Evolutionary conservation across 2,797 vertebrate genomes (phyloP).

Genomic region (Anguilla megastoma): DNA sequence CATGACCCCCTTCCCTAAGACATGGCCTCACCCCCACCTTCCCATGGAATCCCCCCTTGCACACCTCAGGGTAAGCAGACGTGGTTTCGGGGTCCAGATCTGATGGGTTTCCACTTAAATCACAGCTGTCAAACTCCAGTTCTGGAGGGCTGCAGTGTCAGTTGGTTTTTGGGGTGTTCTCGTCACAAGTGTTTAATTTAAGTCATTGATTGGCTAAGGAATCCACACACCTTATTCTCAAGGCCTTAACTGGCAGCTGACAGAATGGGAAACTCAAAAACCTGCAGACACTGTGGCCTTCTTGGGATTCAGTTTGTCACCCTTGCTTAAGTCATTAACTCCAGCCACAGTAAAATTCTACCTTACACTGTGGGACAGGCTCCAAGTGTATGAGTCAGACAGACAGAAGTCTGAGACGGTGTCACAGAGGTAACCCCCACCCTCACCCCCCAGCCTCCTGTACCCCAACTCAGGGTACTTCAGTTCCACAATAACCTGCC

Average conservation of each 20-base stretch:
- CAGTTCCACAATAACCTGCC: neutral
- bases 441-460: slow-evolving; percentile 13
- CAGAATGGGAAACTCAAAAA: too few species aligned
- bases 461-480: neutral
- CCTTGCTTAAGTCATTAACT: slow-evolving; percentile 30
- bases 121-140: too few species aligned
- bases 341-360: slow-evolving; percentile 21
- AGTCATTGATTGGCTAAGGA: too few species aligned
- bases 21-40: slow-evolving; percentile 28
- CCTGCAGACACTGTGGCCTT: too few species aligned
- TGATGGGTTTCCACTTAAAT: too few species aligned
- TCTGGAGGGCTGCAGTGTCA: too few species aligned
- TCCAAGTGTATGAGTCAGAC: slow-evolving; percentile 40
- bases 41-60: neutral
- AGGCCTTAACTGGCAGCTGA: too few species aligned
- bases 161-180: too few species aligned
- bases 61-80: neutral
- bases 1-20: neutral
- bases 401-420: slow-evolving; percentile 36
- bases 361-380: slow-evolving; percentile 36
- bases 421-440: slow-evolving; percentile 49
- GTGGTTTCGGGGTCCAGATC: slow-evolving; percentile 41
- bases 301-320: too few species aligned
- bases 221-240: too few species aligned
- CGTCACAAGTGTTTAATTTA: too few species aligned